phyloP scores from a whole-genome alignment of 2,888 invertebrate genomes.

The Cephus spinipes region DNA sequence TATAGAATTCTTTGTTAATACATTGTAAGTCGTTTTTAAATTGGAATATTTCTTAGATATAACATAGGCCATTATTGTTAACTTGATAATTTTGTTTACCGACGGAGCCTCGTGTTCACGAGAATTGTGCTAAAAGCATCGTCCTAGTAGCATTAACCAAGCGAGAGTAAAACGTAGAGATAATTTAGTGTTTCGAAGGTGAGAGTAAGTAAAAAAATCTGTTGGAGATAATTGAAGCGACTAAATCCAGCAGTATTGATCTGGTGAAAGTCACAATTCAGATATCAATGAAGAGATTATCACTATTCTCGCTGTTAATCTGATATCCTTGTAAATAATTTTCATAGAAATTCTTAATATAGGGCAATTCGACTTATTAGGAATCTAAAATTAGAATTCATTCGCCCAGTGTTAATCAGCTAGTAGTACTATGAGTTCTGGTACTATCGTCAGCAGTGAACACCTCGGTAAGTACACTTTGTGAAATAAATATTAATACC shows the following conservation, averaged over 20 bases:
- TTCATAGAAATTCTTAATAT: background rate
- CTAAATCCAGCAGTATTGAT: background rate
- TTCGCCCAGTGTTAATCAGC: background rate
- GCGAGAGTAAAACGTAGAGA: background rate
- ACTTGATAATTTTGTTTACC: background rate
- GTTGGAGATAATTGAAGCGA: background rate
- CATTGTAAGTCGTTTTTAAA: background rate
- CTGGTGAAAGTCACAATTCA: background rate
- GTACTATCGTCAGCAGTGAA: background rate
- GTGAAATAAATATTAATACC: background rate
- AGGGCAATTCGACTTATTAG: background rate
- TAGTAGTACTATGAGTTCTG: background rate
- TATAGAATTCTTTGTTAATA: background rate
- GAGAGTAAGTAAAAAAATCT: background rate
- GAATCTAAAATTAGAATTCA: background rate
- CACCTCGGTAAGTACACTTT: background rate
- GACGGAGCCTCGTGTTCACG: background rate
- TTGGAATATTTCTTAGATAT: background rate
- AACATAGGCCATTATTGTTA: background rate
- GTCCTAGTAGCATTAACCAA: background rate
- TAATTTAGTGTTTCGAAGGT: background rate
- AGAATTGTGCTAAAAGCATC: background rate
- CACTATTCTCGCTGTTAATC: background rate
- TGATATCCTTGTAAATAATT: background rate
- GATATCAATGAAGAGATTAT: background rate